Evolutionary conservation across 35 echinoderm and acorn worm genomes (phyloP), one percentile per base, ranked within the genome.

Genomic region (Strongylocentrotus purpuratus): DNA sequence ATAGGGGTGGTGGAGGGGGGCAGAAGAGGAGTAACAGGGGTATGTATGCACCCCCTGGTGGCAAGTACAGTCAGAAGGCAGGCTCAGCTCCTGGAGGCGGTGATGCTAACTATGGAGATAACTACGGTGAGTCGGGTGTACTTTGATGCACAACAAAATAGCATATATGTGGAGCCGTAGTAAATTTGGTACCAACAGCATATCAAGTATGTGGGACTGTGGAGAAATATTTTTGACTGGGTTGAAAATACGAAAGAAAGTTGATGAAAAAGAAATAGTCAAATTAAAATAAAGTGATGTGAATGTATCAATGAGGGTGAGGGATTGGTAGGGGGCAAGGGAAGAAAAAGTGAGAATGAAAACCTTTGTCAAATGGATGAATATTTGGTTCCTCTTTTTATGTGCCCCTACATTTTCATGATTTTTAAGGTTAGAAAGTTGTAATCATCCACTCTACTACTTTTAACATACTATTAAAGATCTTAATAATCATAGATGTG

Each of bases 1-100:
- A 47, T 9, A 31, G 92, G 0, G 96, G 47, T 5, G 86, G 86
- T 14, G 78, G 97, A 33, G 94, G 86, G 4, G 55, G 95, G 22
- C 95, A 97, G 88, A 95, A 94, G 70, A 78, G 87, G 32, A 91
- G 94, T 28, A 88, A 94, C 32, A 86, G 94, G 59, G 86, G 52
- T n/a, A 97, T 96, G 61, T 99, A 99, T 48, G 86, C 85, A 88
- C 98, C 98, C 58, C 98, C 98, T 22, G 88, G 96, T 6, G 98
- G 98, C 31, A 99, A 99, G 91, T 99, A 97, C 87, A 99, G 98
- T 88, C 86, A 88, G 33, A 99, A 99, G 46, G 98, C 95, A 47
- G 96, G 98, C 25, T 46, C 91, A 50, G 98, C 98, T n/a, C 98
- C 98, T 5, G 96, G 90, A 31, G 94, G 94, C 88, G 97, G 97